Conservation (phyloP, 2,797 vertebrate species). For the Calcarius lapponicus region DNA sequence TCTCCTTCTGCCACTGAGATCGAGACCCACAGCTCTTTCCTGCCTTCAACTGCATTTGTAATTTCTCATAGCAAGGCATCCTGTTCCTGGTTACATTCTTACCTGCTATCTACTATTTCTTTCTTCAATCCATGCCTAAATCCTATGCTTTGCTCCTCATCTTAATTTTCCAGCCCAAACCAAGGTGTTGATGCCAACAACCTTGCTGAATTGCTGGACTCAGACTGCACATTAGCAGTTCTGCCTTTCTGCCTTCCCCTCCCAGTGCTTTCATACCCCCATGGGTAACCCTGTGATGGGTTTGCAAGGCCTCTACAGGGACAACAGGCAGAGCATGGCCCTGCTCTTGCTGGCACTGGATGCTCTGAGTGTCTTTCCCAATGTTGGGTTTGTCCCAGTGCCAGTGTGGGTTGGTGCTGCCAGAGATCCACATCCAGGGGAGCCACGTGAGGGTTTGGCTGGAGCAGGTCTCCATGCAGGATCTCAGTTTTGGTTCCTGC, state of each 20-base stretch:
- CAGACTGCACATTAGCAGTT: background rate
- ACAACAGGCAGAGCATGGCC: background rate
- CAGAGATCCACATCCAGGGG: background rate
- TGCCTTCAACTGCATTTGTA: background rate
- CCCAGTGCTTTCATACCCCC: background rate
- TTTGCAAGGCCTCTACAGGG: background rate
- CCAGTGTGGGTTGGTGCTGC: background rate
- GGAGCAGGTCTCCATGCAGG: background rate
- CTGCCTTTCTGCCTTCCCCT: background rate
- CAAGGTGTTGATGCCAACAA: constrained; percentile 1
- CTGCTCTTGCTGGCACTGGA: background rate
- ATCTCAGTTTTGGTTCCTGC: background rate
- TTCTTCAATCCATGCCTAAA: constrained; percentile 1
- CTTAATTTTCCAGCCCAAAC: constrained; percentile 36
- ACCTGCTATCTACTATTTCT: background rate
- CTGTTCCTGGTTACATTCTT: background rate
- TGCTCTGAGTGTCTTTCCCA: background rate
- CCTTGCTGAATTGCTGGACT: constrained; percentile 12
- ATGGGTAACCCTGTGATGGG: background rate
- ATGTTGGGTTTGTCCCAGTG: background rate
- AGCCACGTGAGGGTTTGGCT: background rate
- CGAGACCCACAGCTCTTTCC: background rate
- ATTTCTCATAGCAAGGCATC: background rate
- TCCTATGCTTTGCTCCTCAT: constrained; percentile 3
- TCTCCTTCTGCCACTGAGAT: background rate